Evolutionary conservation across 2,888 invertebrate species (phyloP).

Genomic region (Sphaeridia pumilis): DNA sequence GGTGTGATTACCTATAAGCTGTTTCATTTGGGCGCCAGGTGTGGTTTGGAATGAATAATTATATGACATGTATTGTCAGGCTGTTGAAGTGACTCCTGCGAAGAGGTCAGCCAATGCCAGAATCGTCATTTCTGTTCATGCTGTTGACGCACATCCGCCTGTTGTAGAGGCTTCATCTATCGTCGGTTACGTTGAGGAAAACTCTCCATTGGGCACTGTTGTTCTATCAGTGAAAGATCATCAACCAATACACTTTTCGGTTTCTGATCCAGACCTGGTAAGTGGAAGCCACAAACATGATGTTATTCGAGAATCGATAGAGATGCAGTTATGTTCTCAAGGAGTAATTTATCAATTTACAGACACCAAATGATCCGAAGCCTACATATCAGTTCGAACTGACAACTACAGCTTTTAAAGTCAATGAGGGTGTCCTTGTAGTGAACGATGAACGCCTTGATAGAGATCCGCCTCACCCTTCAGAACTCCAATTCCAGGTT

Average conservation of each 20-base stretch:
- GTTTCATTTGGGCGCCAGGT: background rate
- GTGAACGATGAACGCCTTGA: slow-evolving; percentile 75
- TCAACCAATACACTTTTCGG: slow-evolving; percentile 57
- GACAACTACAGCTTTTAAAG: slow-evolving; percentile 69
- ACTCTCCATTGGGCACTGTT: slow-evolving; percentile 69
- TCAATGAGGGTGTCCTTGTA: slow-evolving; percentile 59
- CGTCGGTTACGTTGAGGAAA: slow-evolving; percentile 72
- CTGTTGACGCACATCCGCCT: slow-evolving; percentile 76
- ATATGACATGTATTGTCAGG: slow-evolving; percentile 51
- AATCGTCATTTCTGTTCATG: slow-evolving; percentile 65
- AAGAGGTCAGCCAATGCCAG: slow-evolving; percentile 72
- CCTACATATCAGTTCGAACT: slow-evolving; percentile 70
- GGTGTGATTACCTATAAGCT: slow-evolving; percentile 43
- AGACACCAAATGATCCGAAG: slow-evolving; percentile 66
- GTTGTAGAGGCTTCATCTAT: slow-evolving; percentile 57
- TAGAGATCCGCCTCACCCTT: slow-evolving; percentile 73
- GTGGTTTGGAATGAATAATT: background rate
- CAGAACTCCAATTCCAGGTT: slow-evolving; percentile 74
- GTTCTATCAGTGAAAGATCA: slow-evolving; percentile 53
- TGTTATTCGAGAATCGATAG: too few relatives aligned
- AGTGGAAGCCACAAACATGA: too few relatives aligned
- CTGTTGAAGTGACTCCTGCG: slow-evolving; percentile 68
- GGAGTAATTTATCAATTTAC: slow-evolving; percentile 36
- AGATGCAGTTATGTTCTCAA: too few relatives aligned
- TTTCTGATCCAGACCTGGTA: slow-evolving; percentile 76